These are phyloP conservation scores for Apis cerana DNA, from an alignment of 1,140 invertebrate species.

Conservation along the genomic window DNA sequence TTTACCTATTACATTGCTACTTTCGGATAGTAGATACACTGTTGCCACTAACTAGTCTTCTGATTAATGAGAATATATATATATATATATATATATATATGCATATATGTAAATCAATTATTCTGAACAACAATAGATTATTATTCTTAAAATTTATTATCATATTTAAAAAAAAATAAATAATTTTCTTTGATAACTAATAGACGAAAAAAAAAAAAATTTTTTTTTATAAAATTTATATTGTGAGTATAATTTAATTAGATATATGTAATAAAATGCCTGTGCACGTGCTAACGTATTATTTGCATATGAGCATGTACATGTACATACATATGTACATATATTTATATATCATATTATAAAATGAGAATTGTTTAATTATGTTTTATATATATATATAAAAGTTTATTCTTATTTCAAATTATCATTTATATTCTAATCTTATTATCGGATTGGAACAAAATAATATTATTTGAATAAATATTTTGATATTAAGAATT, in stretches of 20 bases:
- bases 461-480: not conserved
- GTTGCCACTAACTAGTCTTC: not conserved
- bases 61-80: not conserved
- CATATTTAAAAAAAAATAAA: not conserved
- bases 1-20: slow-evolving; percentile 51
- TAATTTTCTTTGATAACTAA: not conserved
- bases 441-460: not conserved
- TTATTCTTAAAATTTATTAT: not conserved
- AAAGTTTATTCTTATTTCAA: not conserved
- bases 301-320: not conserved
- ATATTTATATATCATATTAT: not conserved
- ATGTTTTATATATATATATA: not conserved
- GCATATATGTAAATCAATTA: not conserved
- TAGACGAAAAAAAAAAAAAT: not conserved
- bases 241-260: not conserved
- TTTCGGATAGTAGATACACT: slow-evolving; percentile 9
- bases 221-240: not conserved
- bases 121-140: no score
- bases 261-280: no score
- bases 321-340: not conserved
- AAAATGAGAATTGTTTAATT: not conserved
- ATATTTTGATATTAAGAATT: not conserved
- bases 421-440: not conserved
- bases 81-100: no score
- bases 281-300: not conserved